Evolutionary conservation across 1,140 invertebrate species (phyloP), one percentile per base, ranked within the genome.

Genomic region (Oedothorax gibbosus): DNA sequence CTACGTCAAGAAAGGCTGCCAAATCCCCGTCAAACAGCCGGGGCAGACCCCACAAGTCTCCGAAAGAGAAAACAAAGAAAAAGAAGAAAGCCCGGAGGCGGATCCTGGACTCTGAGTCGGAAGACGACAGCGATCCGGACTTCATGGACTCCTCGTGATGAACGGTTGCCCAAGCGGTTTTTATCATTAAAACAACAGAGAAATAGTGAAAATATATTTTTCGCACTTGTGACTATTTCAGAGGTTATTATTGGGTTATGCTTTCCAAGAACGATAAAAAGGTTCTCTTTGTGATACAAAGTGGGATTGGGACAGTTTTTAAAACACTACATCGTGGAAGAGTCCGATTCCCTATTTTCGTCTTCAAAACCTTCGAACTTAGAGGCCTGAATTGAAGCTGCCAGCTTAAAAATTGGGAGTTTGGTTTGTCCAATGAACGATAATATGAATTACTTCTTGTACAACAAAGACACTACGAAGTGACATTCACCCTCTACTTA

Each of bases 111-210:
- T 93, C 91, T 53, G 92, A 93, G 60, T 93, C 92, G 88, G 93
- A 92, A 78, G 92, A 93, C 86, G 93, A 91, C 87, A 94, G 93
- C 90, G 94, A 95, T 90, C 93, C 94, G 75, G 93, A 94, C 89
- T 94, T 20, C 49, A 71, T 71, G 68, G 68, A 71, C 35, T 71
- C 68, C 15, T 71, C 68, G 53, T 71, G 68, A 71, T 71, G 68
- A 35, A 35, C 35, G 35, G 35, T 35, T 35, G 35, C 35, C 35
- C 35, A 35, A 35, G 35, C 35, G 35, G 35, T 35, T 35, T 35
- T 35, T 35, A 35, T 35, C 35, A 35, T 35, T 35, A 35, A 35
- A 35, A 35, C 35, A 35, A 35, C 35, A 35, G 35, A 35, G 35
- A 35, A 35, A 35, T 35, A 35, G 35, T 35, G 68, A 71, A 50